These are phyloP conservation scores for Caligus rogercresseyi DNA, from an alignment of 1,140 invertebrate species.

Conservation along the genomic window DNA sequence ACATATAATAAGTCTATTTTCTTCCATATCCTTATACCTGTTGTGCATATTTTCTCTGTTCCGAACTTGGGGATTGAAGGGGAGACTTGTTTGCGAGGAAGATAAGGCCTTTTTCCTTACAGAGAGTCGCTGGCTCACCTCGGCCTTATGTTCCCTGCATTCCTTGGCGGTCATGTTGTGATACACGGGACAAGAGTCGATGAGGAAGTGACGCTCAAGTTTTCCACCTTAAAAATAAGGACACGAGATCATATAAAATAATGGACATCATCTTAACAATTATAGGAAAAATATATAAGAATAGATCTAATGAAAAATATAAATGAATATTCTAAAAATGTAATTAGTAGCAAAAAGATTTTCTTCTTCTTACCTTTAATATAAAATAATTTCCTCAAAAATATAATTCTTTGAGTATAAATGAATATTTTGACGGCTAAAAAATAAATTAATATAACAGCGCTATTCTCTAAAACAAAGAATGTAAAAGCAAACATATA, in stretches of 20 bases:
- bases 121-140: background rate
- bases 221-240: constrained; percentile 41
- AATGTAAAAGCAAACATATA: too few species aligned
- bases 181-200: constrained; percentile 70
- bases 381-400: too few species aligned
- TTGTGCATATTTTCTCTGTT: constrained; percentile 16
- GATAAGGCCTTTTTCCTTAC: constrained; percentile 11
- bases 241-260: constrained; percentile 22
- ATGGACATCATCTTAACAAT: constrained; percentile 22
- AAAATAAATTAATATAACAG: too few species aligned
- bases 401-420: too few species aligned
- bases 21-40: too few species aligned
- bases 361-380: too few species aligned
- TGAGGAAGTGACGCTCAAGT: constrained; percentile 59
- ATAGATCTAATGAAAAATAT: too few species aligned
- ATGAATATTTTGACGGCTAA: too few species aligned
- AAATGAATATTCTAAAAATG: too few species aligned
- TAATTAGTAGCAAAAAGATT: too few species aligned
- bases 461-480: too few species aligned
- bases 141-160: constrained; percentile 40
- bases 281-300: constrained; percentile 25
- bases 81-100: background rate
- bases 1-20: background rate
- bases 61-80: constrained; percentile 13
- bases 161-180: constrained; percentile 67